Base-by-base conservation (phyloP, 2,113 vertebrate species). In the Thinocorus orbignyianus region DNA sequence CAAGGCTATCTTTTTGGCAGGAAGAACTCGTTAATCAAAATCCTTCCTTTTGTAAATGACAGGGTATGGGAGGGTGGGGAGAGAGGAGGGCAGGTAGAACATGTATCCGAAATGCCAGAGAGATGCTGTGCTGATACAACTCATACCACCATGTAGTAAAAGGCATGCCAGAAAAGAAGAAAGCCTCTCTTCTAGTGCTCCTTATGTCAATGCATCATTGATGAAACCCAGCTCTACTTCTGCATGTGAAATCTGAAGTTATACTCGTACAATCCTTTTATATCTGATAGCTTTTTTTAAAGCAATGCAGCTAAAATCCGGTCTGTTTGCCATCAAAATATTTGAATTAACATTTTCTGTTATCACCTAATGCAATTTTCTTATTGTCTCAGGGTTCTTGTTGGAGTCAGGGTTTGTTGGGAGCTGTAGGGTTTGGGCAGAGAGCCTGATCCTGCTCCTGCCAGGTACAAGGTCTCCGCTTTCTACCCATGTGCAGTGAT, bases 11-110 rank as follows among this genome's bases (percentile, higher is more conserved):
- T 83, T 88, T 93, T 94, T 92, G 93, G 86, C 94, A 96, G 94
- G 77, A 92, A 81, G 42, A 78, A 94, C 55, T 96, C 93, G 68
- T 92, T 86, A 42, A 96, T 88, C 94, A 96, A 92, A 94, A 88
- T 60, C 35, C 28, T 95, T 93, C 90, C 39, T 93, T 92, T 91
- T 88, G 87, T 91, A 82, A 96, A 92, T 60, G 83, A 88, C 71
- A 90, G 83, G 12, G 23, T 65, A 76, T 92, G 64, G 76, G 91
- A 81, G 83, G 68, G 60, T 81, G 69, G 65, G 28, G 82, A 81
- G 64, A 61, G 42, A 71, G 30, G 76, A 92, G 86, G 69, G 94
- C 92, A 95, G 91, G 87, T 96, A 92, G 52, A 88, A 91, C 46
- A 78, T 74, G 82, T 52, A 69, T 77, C 54, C 80, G 69, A 97